Percentiles rank a stretch among this genome's conserved stretches.
phyloP scores from a whole-genome alignment of 2,113 vertebrate genomes.

The Ptilonorhynchus violaceus region DNA sequence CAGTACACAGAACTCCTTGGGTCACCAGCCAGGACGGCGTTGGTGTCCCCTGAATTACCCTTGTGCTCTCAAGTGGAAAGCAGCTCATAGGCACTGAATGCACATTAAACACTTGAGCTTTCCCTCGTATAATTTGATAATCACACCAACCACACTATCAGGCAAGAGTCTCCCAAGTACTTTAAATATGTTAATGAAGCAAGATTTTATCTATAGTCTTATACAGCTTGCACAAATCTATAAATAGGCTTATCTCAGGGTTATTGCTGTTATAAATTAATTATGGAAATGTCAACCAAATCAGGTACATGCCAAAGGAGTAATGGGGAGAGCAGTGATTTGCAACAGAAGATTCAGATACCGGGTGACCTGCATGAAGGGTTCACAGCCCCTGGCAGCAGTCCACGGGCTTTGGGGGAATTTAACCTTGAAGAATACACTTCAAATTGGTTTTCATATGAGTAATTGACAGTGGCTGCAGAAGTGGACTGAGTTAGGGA shows the following conservation, averaged over 20 bases:
- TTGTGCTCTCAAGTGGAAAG: constrained; percentile 47
- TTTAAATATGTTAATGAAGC: constrained; percentile 71
- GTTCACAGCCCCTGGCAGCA: constrained; percentile 78
- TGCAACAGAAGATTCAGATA: constrained; percentile 66
- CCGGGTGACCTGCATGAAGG: constrained; percentile 58
- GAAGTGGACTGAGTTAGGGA: constrained; percentile 15
- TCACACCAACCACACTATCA: constrained; percentile 51
- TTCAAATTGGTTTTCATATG: constrained; percentile 31
- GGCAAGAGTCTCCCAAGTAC: constrained; percentile 67
- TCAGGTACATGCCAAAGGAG: constrained; percentile 76
- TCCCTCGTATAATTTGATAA: constrained; percentile 42
- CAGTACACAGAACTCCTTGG: neutral
- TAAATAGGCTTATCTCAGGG: constrained; percentile 75
- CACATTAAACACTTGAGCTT: constrained; percentile 29
- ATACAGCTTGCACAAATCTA: constrained; percentile 71
- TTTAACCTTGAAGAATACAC: constrained; percentile 81
- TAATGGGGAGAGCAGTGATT: constrained; percentile 75
- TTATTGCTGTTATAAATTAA: constrained; percentile 78
- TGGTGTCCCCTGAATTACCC: constrained; percentile 20
- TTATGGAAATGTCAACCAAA: constrained; percentile 80
- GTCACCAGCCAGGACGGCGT: constrained; percentile 28
- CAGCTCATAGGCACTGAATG: constrained; percentile 5
- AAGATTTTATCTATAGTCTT: constrained; percentile 74
- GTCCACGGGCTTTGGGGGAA: constrained; percentile 56
- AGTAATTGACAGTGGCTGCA: constrained; percentile 21